Percentiles rank a stretch among this genome's conserved stretches.
Conservation (phyloP, 1,140 invertebrate genomes). For the Cecropterus lyciades region DNA sequence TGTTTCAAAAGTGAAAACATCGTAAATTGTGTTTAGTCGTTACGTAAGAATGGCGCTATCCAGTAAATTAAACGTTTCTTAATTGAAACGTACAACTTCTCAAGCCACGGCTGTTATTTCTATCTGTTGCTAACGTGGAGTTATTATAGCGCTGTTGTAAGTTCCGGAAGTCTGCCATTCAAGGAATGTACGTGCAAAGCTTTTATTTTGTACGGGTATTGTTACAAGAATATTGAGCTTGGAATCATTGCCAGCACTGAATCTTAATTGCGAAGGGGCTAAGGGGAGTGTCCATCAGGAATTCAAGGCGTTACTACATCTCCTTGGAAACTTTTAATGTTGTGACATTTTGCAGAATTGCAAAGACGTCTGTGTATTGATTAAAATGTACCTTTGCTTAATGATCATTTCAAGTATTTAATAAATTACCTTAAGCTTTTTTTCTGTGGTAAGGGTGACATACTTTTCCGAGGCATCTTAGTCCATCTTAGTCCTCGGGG, state of each 20-base stretch:
- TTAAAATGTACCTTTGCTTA: too few species aligned
- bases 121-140: slow-evolving; percentile 13
- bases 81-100: neutral
- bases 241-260: slow-evolving; percentile 59
- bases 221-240: slow-evolving; percentile 72
- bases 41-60: neutral
- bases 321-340: neutral
- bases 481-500: too few species aligned
- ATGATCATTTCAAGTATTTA: too few species aligned
- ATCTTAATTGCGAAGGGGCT: slow-evolving; percentile 73
- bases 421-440: too few species aligned
- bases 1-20: too few species aligned
- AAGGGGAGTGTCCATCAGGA: slow-evolving; percentile 63
- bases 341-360: too few species aligned
- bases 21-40: too few species aligned
- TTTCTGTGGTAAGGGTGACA: too few species aligned
- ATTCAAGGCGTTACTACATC: slow-evolving; percentile 57
- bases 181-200: slow-evolving; percentile 70
- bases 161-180: slow-evolving; percentile 69
- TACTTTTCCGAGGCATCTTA: too few species aligned
- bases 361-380: too few species aligned
- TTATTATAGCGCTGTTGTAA: slow-evolving; percentile 44
- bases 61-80: slow-evolving; percentile 3
- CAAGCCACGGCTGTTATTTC: neutral
- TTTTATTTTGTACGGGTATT: slow-evolving; percentile 77